phyloP scores from a whole-genome alignment of 2,113 vertebrate genomes.

The Pachypanchax playfairii region DNA sequence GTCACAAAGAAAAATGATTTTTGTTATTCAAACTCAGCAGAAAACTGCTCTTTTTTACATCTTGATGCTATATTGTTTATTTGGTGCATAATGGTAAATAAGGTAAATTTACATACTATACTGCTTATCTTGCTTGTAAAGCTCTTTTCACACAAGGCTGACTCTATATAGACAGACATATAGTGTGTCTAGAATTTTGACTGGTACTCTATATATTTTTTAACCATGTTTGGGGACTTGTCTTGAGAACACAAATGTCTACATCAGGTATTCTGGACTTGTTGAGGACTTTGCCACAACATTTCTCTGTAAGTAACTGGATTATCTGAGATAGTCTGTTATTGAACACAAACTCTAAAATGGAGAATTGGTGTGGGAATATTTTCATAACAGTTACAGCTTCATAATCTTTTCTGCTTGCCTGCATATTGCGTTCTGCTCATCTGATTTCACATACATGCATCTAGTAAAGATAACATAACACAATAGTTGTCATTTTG shows the following conservation, averaged over 20 bases:
- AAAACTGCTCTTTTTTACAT: constrained; percentile 23
- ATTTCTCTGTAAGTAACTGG: not conserved
- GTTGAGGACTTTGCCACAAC: not conserved
- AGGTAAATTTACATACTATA: not conserved
- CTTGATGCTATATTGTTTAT: constrained; percentile 19
- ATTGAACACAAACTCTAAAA: not conserved
- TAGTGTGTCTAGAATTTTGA: too few species aligned
- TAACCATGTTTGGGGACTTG: not conserved
- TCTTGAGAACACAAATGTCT: not conserved
- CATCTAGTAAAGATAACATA: not conserved
- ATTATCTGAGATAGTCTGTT: not conserved
- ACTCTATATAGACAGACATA: too few species aligned
- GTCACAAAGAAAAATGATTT: constrained; percentile 47
- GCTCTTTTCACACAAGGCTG: too few species aligned
- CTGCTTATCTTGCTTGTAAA: not conserved
- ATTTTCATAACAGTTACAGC: not conserved
- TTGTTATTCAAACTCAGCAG: constrained; percentile 31
- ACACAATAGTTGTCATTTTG: not conserved
- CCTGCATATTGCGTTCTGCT: not conserved
- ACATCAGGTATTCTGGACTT: not conserved
- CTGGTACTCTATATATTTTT: not conserved
- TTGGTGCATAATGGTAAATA: constrained; percentile 1
- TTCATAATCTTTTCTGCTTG: not conserved
- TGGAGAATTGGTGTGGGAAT: not conserved
- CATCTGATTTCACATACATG: not conserved